Percentiles rank a stretch among this genome's conserved stretches.
phyloP scores from a whole-genome alignment of 92 coral and sea anemone genomes.

The Siderastrea radians region DNA sequence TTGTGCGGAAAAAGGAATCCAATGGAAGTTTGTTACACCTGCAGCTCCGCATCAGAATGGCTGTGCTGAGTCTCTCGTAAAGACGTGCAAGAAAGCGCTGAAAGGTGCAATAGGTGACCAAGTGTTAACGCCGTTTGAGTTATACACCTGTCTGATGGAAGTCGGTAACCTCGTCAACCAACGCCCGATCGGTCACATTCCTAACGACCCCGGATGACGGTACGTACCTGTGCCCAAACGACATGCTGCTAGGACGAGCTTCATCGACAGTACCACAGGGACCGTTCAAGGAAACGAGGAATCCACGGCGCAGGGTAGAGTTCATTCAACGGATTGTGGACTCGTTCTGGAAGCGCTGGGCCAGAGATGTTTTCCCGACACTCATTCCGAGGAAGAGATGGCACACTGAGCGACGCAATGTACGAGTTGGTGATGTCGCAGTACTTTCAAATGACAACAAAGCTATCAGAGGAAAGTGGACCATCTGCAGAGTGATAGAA shows the following conservation, averaged over 20 bases:
- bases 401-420: too few relatives aligned
- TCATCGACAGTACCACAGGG: too few relatives aligned
- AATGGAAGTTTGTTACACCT: slow-evolving; percentile 45
- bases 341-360: slow-evolving; percentile 71
- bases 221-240: slow-evolving; percentile 46
- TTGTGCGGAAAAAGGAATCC: slow-evolving; percentile 35
- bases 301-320: slow-evolving; percentile 56
- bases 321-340: slow-evolving; percentile 65
- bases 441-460: too few relatives aligned
- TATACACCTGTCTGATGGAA: slow-evolving; percentile 53
- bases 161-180: slow-evolving; percentile 49
- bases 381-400: slow-evolving; percentile 50
- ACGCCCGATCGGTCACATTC: slow-evolving; percentile 53
- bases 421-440: too few relatives aligned
- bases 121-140: slow-evolving; percentile 41
- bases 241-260: too few relatives aligned
- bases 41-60: slow-evolving; percentile 57
- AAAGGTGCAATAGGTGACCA: slow-evolving; percentile 58
- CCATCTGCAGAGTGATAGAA: slow-evolving; percentile 7
- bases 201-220: slow-evolving; percentile 66
- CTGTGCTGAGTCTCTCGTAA: slow-evolving; percentile 7
- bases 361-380: slow-evolving; percentile 49
- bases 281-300: slow-evolving; percentile 43
- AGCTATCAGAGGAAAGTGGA: background rate
- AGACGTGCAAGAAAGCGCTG: slow-evolving; percentile 55